Conservation (phyloP, 2,888 invertebrate species). For the Caenorhabditis imperialis region DNA sequence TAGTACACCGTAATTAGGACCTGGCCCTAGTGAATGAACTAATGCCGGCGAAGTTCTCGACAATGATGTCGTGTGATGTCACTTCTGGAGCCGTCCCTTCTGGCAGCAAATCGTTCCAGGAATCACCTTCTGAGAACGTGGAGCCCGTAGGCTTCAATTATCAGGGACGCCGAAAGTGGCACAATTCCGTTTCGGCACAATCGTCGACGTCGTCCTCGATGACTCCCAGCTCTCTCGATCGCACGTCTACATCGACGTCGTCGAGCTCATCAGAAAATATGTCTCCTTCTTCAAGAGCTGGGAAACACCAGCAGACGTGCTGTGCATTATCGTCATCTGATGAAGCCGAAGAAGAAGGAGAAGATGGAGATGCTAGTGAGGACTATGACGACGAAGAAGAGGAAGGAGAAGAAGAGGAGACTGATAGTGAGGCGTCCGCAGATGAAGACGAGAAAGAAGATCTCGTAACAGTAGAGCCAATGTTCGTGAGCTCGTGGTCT, state of each 20-base stretch:
- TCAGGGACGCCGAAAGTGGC: conserved; percentile 4
- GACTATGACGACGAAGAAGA: conserved; percentile 3
- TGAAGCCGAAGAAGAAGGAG: conserved; percentile 9
- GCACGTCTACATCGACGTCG: conserved; percentile 25
- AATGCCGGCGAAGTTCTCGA: conserved; percentile 20
- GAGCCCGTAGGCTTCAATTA: too few species aligned
- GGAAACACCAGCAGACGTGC: conserved; percentile 12
- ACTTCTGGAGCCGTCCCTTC: conserved; percentile 1
- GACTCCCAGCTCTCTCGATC: conserved; percentile 22
- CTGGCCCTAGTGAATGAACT: conserved; percentile 45
- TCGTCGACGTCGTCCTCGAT: conserved; percentile 23
- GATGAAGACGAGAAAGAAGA: background rate
- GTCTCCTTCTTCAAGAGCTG: conserved; percentile 23
- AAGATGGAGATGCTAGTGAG: background rate
- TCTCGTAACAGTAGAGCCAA: background rate
- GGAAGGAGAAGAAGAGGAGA: conserved; percentile 7
- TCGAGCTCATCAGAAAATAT: conserved; percentile 20
- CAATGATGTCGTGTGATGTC: conserved; percentile 18
- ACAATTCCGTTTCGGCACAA: conserved; percentile 36
- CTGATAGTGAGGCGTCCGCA: background rate
- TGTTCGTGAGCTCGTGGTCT: conserved; percentile 29
- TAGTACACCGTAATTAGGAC: conserved; percentile 19
- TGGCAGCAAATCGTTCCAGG: background rate
- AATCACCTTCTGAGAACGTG: background rate
- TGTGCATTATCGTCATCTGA: conserved; percentile 1